These are phyloP conservation scores for Channa argus DNA, from an alignment of 2,113 vertebrate genomes.

Conservation along the genomic window DNA sequence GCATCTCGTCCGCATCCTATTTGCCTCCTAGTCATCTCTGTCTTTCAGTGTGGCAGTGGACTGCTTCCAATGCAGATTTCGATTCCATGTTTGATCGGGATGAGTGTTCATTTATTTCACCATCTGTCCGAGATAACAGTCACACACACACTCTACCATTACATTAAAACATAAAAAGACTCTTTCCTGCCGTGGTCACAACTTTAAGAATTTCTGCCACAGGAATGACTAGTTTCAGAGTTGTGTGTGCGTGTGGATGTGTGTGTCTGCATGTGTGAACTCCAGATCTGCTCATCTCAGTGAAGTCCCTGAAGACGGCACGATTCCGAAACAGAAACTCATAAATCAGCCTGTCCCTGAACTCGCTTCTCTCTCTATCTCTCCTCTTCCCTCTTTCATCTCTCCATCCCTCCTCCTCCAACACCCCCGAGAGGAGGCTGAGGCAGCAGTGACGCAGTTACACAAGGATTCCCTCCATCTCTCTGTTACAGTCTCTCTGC, in stretches of 20 bases:
- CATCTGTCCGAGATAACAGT: conserved; percentile 63
- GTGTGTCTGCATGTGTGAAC: conserved; percentile 29
- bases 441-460: conserved; percentile 77
- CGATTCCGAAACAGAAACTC: conserved; percentile 74
- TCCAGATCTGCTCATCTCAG: conserved; percentile 59
- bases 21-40: conserved; percentile 21
- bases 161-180: conserved; percentile 52
- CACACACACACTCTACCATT: conserved; percentile 6
- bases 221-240: conserved; percentile 44
- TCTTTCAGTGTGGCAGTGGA: conserved; percentile 45
- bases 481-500: conserved; percentile 11
- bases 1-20: conserved; percentile 11
- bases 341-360: conserved; percentile 79
- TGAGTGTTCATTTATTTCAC: conserved; percentile 74
- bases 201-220: conserved; percentile 60
- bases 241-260: conserved; percentile 36
- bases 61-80: conserved; percentile 43
- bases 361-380: conserved; percentile 34
- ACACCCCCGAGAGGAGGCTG: conserved; percentile 53
- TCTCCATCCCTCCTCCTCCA: conserved; percentile 52
- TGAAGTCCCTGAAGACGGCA: conserved; percentile 65
- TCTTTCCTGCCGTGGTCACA: conserved; percentile 46
- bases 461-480: conserved; percentile 77
- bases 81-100: conserved; percentile 53
- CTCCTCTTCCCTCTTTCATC: conserved; percentile 68